Evolutionary conservation across 2,888 invertebrate species (phyloP).

Genomic region (Rhogogaster chlorosoma): DNA sequence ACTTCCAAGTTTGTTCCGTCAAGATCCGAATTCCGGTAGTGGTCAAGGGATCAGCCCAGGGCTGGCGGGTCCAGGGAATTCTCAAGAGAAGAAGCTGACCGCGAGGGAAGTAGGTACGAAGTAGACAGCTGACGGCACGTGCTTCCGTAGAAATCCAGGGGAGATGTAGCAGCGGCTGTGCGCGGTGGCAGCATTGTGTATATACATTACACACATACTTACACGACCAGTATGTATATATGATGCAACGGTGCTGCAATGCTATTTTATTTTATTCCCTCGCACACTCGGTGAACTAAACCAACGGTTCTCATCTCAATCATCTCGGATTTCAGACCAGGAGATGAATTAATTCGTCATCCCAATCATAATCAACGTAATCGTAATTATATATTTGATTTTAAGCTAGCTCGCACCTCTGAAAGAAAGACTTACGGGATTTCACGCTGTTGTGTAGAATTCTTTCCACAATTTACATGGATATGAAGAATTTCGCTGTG

Average conservation of each 20-base stretch:
- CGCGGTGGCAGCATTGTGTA: slow-evolving; percentile 16
- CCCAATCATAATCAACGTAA: background rate
- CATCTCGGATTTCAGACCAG: background rate
- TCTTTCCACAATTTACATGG: background rate
- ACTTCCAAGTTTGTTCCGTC: background rate
- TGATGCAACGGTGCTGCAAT: slow-evolving; percentile 41
- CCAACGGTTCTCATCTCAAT: slow-evolving; percentile 32
- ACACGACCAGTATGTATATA: background rate
- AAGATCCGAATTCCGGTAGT: slow-evolving; percentile 16
- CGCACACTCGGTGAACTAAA: background rate
- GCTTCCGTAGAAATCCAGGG: slow-evolving; percentile 42
- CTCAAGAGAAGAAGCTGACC: slow-evolving; percentile 5
- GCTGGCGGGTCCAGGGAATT: slow-evolving; percentile 23
- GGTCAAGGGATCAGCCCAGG: slow-evolving; percentile 35
- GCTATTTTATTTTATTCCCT: slow-evolving; percentile 38
- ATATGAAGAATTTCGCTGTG: background rate
- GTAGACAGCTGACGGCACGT: slow-evolving; percentile 50
- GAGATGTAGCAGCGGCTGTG: slow-evolving; percentile 31
- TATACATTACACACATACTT: background rate
- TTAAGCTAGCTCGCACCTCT: background rate
- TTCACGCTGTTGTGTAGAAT: background rate
- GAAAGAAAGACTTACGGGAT: too few species aligned
- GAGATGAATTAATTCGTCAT: background rate
- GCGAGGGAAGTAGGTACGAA: background rate
- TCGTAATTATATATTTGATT: background rate